phyloP scores from a whole-genome alignment of 2,113 vertebrate genomes.

The Phylloscopus trochilus region DNA sequence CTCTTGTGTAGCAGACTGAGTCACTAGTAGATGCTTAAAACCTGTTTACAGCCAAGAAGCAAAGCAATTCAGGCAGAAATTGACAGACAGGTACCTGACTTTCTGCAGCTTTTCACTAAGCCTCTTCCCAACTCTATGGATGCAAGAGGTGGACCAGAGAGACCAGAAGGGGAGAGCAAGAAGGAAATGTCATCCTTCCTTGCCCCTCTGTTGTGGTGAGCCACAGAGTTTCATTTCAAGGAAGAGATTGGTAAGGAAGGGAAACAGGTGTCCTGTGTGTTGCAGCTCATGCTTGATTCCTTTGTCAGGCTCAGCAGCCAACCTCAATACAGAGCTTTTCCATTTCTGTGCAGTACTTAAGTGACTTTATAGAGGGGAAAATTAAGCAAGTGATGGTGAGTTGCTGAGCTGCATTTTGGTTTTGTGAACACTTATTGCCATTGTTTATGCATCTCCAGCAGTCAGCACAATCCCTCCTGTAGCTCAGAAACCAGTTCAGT shows the following conservation, averaged over 20 bases:
- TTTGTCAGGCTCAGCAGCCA: not conserved
- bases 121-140: not conserved
- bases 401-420: not conserved
- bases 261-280: not conserved
- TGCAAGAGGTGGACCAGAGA: not conserved
- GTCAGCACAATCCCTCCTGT: not conserved
- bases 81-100: conserved; percentile 19
- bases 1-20: conserved; percentile 56
- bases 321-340: not conserved
- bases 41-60: conserved; percentile 43
- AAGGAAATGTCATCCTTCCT: not conserved
- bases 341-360: not conserved
- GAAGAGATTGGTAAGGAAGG: not conserved
- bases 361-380: not conserved
- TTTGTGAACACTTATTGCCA: not conserved
- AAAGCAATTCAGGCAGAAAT: conserved; percentile 52
- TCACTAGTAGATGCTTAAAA: conserved; percentile 48
- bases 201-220: not conserved
- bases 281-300: not conserved
- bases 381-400: not conserved
- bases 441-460: not conserved
- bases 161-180: not conserved
- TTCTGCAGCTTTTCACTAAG: not conserved
- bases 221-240: not conserved
- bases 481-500: not conserved